Percentiles rank a stretch among this genome's conserved stretches.
phyloP scores from a whole-genome alignment of 2,888 invertebrate species.

The Plemyria rubiginata region DNA sequence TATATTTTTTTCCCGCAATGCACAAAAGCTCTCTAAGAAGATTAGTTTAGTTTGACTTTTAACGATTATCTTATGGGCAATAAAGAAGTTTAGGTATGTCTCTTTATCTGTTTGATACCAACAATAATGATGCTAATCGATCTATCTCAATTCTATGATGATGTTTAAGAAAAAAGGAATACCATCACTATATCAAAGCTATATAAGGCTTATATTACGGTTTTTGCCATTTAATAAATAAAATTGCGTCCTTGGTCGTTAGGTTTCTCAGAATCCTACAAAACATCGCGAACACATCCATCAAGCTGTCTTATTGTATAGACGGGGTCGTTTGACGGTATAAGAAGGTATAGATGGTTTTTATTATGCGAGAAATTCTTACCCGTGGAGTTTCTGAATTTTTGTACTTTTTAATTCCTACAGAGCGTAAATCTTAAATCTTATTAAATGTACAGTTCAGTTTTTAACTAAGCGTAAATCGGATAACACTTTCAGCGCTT shows the following conservation, averaged over 20 bases:
- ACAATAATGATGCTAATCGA: too few species aligned
- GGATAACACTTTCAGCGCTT: too few species aligned
- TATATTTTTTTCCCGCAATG: too few species aligned
- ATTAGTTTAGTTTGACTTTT: too few species aligned
- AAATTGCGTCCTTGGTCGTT: slow-evolving; percentile 61
- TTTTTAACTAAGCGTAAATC: too few species aligned
- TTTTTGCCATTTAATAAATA: slow-evolving; percentile 51
- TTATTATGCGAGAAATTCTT: slow-evolving; percentile 57
- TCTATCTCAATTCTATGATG: too few species aligned
- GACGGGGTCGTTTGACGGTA: slow-evolving; percentile 62
- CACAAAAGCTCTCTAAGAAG: too few species aligned
- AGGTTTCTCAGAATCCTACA: slow-evolving; percentile 61
- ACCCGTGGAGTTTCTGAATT: neutral
- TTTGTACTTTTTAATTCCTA: neutral
- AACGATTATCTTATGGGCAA: too few species aligned
- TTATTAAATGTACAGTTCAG: too few species aligned
- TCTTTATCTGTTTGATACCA: too few species aligned
- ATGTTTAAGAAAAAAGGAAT: neutral
- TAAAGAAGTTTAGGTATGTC: too few species aligned
- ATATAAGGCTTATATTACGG: slow-evolving; percentile 4
- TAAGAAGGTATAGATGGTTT: slow-evolving; percentile 58
- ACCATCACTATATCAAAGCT: neutral
- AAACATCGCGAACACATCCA: slow-evolving; percentile 73
- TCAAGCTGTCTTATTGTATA: slow-evolving; percentile 75
- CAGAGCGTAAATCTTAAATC: neutral